Evolutionary conservation across 2,888 invertebrate species (phyloP).

Genomic region (Pandemis heparana): DNA sequence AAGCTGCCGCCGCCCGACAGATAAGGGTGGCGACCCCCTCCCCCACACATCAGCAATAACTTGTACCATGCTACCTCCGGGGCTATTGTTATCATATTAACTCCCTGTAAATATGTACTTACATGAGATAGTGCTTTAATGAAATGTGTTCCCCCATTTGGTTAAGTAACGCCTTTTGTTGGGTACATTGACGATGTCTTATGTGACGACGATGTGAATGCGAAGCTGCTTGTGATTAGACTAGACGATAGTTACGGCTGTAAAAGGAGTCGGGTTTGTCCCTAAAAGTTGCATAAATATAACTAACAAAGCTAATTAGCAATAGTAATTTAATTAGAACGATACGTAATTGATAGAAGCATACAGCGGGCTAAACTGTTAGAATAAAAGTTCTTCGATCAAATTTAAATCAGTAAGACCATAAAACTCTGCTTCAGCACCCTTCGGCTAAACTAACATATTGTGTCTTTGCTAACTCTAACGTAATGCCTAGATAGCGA

Average conservation of each 20-base stretch:
- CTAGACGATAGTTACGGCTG: constrained; percentile 52
- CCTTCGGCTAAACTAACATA: constrained; percentile 68
- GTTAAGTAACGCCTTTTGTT: constrained; percentile 59
- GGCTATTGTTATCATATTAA: constrained; percentile 63
- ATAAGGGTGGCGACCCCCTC: constrained; percentile 61
- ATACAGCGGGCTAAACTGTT: constrained; percentile 44
- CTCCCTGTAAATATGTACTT: constrained; percentile 80
- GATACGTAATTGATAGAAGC: constrained; percentile 45
- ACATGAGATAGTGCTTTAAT: constrained; percentile 81
- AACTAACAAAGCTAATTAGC: constrained; percentile 52
- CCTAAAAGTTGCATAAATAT: constrained; percentile 60
- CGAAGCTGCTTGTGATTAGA: constrained; percentile 65
- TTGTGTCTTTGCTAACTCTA: constrained; percentile 66
- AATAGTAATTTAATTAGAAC: constrained; percentile 50
- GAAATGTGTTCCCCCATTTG: constrained; percentile 78
- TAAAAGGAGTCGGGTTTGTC: constrained; percentile 55
- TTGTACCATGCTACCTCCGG: constrained; percentile 48
- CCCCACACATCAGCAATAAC: constrained; percentile 48
- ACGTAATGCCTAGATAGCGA: constrained; percentile 67
- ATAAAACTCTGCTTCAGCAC: constrained; percentile 75
- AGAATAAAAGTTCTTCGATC: constrained; percentile 57
- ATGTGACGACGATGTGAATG: constrained; percentile 40
- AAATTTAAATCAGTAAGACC: constrained; percentile 69
- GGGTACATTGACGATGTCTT: constrained; percentile 45
- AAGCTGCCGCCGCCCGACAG: constrained; percentile 87